Base-by-base conservation (phyloP, 2,113 vertebrate species). In the Sula dactylatra region DNA sequence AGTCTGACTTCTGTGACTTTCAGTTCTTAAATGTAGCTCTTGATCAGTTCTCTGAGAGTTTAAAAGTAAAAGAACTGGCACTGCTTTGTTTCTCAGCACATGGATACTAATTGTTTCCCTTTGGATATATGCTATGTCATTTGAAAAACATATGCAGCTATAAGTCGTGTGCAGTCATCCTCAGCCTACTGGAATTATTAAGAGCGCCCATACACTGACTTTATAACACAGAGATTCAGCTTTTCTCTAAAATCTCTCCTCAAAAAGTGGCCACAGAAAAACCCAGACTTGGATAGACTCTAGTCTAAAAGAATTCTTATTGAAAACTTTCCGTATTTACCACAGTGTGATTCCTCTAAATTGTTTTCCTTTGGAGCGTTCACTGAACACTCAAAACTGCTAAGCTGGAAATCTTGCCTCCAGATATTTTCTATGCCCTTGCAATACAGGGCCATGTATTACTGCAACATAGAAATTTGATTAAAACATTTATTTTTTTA, bases 91-190 rank as follows among this genome's bases (percentile, higher is more conserved):
- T 95, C 71, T 82, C 56, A 86, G 44, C n/a, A 32, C 44, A 54
- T 13, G 61, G 90, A 61, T 58, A 29, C 65, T 92, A 90, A 93
- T 90, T 92, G 77, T 92, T 97, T 95, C 83, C 86, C 88, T 87
- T 91, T 89, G 80, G 83, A 79, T 82, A 94, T 96, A 72, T 58
- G 72, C 66, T 29, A 32, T 34, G 34, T 61, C 61, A 61, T 82
- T 89, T 50, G 19, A 74, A 85, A 71, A 70, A 90, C n/a, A 83
- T 29, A 56, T 9, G 22, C 81, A 89, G 62, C 74, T 71, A 14
- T 49, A 95, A 94, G 70, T 97, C 94, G 81, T 72, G 73, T 91
- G 84, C 61, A 77, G 42, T 85, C 94, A 89, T 72, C 19, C 42
- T 42, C 84, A 90, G 6, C 81, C 70, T 58, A 87, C 81, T 72